Evolutionary conservation across 1,140 invertebrate species (phyloP).

Genomic region (Pseudomyrmex sp.): DNA sequence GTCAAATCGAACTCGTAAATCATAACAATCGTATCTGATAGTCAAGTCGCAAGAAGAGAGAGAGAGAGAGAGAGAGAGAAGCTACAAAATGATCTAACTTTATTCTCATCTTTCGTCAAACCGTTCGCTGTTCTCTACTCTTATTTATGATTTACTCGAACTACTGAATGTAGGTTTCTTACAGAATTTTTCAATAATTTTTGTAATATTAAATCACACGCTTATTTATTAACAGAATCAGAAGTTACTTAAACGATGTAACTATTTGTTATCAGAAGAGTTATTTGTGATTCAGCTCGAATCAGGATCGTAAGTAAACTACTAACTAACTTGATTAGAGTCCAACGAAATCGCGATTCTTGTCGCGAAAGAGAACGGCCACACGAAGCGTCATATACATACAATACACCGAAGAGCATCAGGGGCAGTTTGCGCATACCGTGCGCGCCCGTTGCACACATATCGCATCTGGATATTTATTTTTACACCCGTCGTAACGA

Average conservation of each 20-base stretch:
- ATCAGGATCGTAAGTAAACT: no score
- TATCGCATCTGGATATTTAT: constrained; percentile 26
- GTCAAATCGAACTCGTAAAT: constrained; percentile 37
- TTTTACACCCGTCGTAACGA: constrained; percentile 31
- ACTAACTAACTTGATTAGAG: background rate
- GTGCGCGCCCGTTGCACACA: background rate
- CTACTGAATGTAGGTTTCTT: background rate
- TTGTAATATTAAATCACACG: no score
- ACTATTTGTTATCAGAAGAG: no score
- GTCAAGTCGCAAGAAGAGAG: background rate
- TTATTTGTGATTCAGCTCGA: no score
- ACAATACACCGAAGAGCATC: constrained; percentile 17
- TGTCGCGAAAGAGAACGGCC: background rate
- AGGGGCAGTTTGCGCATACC: constrained; percentile 8
- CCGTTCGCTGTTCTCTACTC: background rate
- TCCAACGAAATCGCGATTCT: constrained; percentile 1
- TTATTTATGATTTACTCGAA: constrained; percentile 8
- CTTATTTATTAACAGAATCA: no score
- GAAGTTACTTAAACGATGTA: no score
- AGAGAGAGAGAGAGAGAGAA: no score
- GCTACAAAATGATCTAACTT: background rate
- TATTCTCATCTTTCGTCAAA: background rate
- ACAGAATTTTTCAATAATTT: no score
- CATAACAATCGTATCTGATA: constrained; percentile 22
- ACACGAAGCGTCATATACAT: constrained; percentile 1